These are phyloP conservation scores for Saccostrea echinata DNA, from an alignment of 1,140 invertebrate genomes.

Conservation along the genomic window DNA sequence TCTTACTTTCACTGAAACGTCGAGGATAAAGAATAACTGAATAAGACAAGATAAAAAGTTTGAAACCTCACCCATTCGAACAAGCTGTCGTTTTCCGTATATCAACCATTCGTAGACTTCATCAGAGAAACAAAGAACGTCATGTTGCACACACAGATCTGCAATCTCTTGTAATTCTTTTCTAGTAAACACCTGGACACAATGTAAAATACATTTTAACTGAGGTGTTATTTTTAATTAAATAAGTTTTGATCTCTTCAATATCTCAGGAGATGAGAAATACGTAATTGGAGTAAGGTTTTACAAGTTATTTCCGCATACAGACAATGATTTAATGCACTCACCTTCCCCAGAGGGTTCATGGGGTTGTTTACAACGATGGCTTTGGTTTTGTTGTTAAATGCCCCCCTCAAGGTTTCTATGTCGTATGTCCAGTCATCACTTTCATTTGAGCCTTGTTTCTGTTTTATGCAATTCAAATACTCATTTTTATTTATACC, in stretches of 20 bases:
- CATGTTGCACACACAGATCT: slow-evolving; percentile 92
- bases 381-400: slow-evolving; percentile 95
- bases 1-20: too few species aligned
- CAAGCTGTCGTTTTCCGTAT: slow-evolving; percentile 91
- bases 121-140: slow-evolving; percentile 95
- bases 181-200: slow-evolving; percentile 79
- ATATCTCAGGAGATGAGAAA: too few species aligned
- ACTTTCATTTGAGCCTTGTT: slow-evolving; percentile 80
- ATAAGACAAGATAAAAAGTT: not conserved
- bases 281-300: too few species aligned
- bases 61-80: slow-evolving; percentile 87
- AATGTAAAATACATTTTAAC: not conserved
- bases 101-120: slow-evolving; percentile 99
- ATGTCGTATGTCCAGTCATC: slow-evolving; percentile 94
- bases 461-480: too few species aligned
- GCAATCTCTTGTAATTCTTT: slow-evolving; percentile 88
- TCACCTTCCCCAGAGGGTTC: slow-evolving; percentile 96
- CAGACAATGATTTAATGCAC: not conserved
- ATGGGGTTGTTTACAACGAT: slow-evolving; percentile 98
- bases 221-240: too few species aligned
- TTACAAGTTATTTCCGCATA: not conserved
- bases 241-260: too few species aligned
- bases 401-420: slow-evolving; percentile 87
- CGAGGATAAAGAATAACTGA: too few species aligned
- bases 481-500: too few species aligned